phyloP scores from a whole-genome alignment of 2,113 vertebrate genomes.

The Psittacula cyanocephala region DNA sequence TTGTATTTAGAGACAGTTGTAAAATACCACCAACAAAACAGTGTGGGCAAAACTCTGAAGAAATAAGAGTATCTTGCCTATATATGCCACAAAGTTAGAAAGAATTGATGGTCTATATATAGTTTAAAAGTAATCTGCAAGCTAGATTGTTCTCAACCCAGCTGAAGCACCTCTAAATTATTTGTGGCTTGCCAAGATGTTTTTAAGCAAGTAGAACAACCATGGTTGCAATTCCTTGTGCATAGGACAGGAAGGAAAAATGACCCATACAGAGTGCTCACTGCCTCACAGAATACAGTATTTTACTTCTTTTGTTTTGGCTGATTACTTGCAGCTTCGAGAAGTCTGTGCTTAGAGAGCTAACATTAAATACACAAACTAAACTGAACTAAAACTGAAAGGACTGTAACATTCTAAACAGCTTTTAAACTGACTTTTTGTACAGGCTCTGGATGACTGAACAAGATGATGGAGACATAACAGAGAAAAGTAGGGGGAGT shows the following conservation, averaged over 20 bases:
- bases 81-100: background rate
- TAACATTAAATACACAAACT: background rate
- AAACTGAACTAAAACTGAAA: background rate
- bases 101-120: background rate
- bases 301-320: constrained; percentile 3
- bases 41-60: background rate
- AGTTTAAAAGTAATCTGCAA: background rate
- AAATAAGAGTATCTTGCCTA: background rate
- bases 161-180: background rate
- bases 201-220: constrained; percentile 15
- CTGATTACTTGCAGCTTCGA: constrained; percentile 29
- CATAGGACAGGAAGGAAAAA: background rate
- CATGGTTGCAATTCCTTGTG: background rate
- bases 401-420: background rate
- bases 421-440: background rate
- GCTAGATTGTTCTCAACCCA: background rate
- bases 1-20: background rate
- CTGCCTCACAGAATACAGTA: background rate
- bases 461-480: background rate
- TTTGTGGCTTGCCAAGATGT: background rate
- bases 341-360: background rate
- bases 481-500: background rate
- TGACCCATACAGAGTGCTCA: background rate
- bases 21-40: background rate
- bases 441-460: background rate